These are phyloP conservation scores for Ectemnius cavifrons DNA, from an alignment of 2,888 invertebrate species.

Conservation along the genomic window DNA sequence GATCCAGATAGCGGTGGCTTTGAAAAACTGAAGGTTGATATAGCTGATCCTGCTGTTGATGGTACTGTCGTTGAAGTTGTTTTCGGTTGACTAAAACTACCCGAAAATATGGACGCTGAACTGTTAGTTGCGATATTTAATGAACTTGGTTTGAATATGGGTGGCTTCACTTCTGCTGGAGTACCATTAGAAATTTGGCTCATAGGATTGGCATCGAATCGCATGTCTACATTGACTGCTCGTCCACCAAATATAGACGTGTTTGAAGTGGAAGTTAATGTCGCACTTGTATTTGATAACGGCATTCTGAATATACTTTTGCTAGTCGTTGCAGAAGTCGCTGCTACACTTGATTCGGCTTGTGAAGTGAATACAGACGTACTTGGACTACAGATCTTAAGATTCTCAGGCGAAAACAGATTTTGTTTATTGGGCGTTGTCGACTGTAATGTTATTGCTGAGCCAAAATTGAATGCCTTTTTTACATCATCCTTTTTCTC, in stretches of 20 bases:
- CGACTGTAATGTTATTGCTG: background rate
- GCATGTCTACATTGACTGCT: conserved; percentile 11
- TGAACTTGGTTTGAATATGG: conserved; percentile 33
- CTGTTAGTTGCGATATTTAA: conserved; percentile 20
- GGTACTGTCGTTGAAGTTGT: conserved; percentile 13
- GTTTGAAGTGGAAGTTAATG: conserved; percentile 36
- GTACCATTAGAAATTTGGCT: background rate
- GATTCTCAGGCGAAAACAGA: conserved; percentile 46
- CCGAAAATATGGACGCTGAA: conserved; percentile 49
- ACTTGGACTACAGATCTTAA: conserved; percentile 64
- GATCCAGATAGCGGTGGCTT: conserved; percentile 23
- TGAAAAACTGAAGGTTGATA: conserved; percentile 1
- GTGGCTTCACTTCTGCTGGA: background rate
- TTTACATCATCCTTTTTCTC: background rate
- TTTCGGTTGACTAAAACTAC: conserved; percentile 34
- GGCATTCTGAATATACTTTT: conserved; percentile 57
- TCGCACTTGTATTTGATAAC: conserved; percentile 13
- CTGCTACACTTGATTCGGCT: background rate
- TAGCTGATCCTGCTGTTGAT: background rate
- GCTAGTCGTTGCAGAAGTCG: conserved; percentile 3
- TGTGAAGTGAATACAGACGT: conserved; percentile 14
- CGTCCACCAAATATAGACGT: conserved; percentile 49
- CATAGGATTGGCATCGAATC: background rate
- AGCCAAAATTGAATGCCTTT: background rate
- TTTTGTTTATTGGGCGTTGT: conserved; percentile 31